phyloP scores from a whole-genome alignment of 2,888 invertebrate species.

The Agrochola macilenta region DNA sequence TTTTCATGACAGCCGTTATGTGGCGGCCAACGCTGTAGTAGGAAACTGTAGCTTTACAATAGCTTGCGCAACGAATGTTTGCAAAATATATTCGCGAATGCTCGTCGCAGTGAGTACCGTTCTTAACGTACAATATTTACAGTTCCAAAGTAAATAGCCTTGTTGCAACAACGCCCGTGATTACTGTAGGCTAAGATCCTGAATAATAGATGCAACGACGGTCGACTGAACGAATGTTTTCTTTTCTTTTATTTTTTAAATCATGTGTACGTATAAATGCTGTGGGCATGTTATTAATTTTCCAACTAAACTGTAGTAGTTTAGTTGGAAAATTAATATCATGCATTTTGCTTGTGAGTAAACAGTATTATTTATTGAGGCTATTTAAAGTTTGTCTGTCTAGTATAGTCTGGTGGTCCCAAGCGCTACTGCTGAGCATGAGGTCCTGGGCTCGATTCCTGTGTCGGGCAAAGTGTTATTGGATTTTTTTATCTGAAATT shows the following conservation, averaged over 20 bases:
- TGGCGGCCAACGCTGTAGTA: neutral
- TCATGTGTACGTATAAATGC: neutral
- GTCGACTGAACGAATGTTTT: too few species aligned
- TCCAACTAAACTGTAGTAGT: too few species aligned
- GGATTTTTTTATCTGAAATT: too few species aligned
- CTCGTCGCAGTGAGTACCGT: neutral
- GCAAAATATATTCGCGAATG: neutral
- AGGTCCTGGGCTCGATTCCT: too few species aligned
- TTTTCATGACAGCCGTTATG: neutral
- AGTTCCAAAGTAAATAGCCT: neutral
- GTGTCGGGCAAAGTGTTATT: too few species aligned
- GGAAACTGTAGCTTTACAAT: neutral
- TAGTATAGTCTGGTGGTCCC: too few species aligned
- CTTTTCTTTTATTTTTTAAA: neutral
- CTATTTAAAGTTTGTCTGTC: neutral
- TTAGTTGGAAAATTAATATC: too few species aligned
- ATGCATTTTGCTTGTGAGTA: neutral
- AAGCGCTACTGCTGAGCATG: too few species aligned
- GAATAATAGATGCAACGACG: slow-evolving; percentile 9
- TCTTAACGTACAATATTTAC: neutral
- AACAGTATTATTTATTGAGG: neutral
- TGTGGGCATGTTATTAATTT: neutral
- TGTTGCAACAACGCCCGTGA: neutral
- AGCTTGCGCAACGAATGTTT: neutral
- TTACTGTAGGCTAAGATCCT: neutral